phyloP scores from a whole-genome alignment of 2,888 invertebrate species.

The Siphlonurus alternatus region DNA sequence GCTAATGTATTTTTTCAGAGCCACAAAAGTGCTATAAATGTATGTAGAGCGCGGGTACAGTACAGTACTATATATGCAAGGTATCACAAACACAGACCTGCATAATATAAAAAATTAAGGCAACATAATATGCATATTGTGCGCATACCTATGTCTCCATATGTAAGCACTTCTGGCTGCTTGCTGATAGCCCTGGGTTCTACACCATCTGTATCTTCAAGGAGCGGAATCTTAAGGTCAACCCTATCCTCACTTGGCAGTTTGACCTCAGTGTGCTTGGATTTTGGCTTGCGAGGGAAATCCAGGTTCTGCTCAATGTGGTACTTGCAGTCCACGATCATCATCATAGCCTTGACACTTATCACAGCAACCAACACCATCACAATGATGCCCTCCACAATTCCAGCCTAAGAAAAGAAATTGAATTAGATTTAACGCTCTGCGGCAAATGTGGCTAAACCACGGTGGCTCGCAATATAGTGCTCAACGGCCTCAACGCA shows the following conservation, averaged over 20 bases:
- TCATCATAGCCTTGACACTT: conserved; percentile 27
- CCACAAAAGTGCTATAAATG: no score
- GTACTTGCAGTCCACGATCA: conserved; percentile 27
- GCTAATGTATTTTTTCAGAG: no score
- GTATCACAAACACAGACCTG: no score
- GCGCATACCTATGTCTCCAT: conserved; percentile 24
- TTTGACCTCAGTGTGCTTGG: conserved; percentile 2
- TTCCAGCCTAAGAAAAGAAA: conserved; percentile 22
- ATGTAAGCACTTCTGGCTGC: conserved; percentile 19
- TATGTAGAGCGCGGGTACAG: no score
- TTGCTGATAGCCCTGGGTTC: neutral
- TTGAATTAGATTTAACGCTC: neutral
- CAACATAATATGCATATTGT: neutral
- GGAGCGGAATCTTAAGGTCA: conserved; percentile 10
- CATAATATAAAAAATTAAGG: no score
- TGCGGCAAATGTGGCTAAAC: no score
- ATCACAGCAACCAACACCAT: conserved; percentile 22
- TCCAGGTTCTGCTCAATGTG: conserved; percentile 15
- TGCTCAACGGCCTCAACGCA: neutral
- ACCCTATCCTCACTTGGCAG: conserved; percentile 7
- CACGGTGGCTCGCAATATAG: neutral
- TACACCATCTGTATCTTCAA: conserved; percentile 8
- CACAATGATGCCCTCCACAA: conserved; percentile 25
- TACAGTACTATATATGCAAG: no score
- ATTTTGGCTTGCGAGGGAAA: neutral